Conservation (phyloP, 2,888 invertebrate species). For the Heteromurus nitidus region DNA sequence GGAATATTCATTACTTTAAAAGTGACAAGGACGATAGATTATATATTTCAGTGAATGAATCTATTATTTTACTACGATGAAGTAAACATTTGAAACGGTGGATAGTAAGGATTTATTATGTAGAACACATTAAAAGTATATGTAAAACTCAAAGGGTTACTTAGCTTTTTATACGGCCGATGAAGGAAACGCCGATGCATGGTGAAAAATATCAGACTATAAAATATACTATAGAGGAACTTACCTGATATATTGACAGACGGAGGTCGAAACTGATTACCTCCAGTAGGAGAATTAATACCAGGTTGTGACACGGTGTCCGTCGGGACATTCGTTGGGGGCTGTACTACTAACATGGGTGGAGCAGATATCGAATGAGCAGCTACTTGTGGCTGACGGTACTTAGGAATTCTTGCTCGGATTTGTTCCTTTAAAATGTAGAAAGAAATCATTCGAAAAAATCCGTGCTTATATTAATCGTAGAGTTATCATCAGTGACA, state of each 20-base stretch:
- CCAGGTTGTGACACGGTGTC: slow-evolving; percentile 28
- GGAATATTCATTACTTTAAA: no score
- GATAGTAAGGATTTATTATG: no score
- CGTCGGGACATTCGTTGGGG: slow-evolving; percentile 34
- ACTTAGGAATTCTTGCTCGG: slow-evolving; percentile 83
- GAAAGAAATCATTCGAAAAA: neutral
- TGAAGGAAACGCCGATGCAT: slow-evolving; percentile 52
- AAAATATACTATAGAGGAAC: slow-evolving; percentile 74
- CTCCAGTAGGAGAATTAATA: slow-evolving; percentile 77
- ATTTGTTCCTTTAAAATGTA: slow-evolving; percentile 83
- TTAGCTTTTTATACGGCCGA: slow-evolving; percentile 61
- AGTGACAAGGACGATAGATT: no score
- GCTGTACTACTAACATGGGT: slow-evolving; percentile 71
- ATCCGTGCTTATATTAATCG: slow-evolving; percentile 19
- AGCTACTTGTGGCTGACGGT: slow-evolving; percentile 78
- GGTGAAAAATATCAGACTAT: slow-evolving; percentile 35
- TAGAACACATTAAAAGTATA: slow-evolving; percentile 21
- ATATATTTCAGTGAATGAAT: no score
- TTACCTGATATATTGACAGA: slow-evolving; percentile 82
- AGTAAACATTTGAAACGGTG: no score
- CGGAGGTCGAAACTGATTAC: slow-evolving; percentile 80
- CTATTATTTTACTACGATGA: no score
- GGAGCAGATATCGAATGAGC: slow-evolving; percentile 74
- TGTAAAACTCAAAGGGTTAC: slow-evolving; percentile 63
- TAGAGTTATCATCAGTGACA: neutral